These are phyloP conservation scores for Microcebus murinus DNA, from an alignment of 2,113 vertebrate genomes.

Conservation along the genomic window DNA sequence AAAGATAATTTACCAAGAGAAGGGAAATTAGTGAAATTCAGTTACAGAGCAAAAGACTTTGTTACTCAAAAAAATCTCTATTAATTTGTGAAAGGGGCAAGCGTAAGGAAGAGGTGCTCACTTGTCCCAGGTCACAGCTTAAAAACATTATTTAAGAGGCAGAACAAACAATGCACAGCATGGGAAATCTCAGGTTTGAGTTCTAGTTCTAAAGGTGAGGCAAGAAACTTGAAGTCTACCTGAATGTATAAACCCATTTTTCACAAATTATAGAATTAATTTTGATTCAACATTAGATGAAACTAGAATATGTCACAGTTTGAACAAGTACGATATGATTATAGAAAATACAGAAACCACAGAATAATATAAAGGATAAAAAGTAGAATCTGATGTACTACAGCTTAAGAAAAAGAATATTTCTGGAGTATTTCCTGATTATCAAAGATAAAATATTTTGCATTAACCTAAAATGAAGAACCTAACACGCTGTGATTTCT, in stretches of 20 bases:
- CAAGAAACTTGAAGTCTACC: background rate
- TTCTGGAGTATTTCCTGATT: background rate
- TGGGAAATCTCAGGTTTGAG: background rate
- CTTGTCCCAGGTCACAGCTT: background rate
- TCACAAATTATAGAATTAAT: background rate
- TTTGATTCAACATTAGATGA: background rate
- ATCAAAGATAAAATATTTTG: background rate
- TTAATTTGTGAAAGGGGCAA: background rate
- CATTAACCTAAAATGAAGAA: constrained; percentile 13
- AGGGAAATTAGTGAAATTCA: background rate
- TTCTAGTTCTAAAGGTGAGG: background rate
- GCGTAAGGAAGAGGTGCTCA: background rate
- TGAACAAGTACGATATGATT: background rate
- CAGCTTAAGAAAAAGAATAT: background rate
- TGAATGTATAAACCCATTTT: background rate
- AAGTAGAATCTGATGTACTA: background rate
- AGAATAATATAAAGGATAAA: background rate
- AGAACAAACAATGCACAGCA: background rate
- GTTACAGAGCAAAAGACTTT: background rate
- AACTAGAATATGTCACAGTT: background rate
- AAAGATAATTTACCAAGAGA: constrained; percentile 18
- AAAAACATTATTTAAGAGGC: background rate
- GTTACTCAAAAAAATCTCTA: background rate
- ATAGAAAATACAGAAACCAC: background rate
- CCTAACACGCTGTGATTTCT: background rate